phyloP scores from a whole-genome alignment of 2,888 invertebrate genomes.

The Lepidocyrtinus sp. region DNA sequence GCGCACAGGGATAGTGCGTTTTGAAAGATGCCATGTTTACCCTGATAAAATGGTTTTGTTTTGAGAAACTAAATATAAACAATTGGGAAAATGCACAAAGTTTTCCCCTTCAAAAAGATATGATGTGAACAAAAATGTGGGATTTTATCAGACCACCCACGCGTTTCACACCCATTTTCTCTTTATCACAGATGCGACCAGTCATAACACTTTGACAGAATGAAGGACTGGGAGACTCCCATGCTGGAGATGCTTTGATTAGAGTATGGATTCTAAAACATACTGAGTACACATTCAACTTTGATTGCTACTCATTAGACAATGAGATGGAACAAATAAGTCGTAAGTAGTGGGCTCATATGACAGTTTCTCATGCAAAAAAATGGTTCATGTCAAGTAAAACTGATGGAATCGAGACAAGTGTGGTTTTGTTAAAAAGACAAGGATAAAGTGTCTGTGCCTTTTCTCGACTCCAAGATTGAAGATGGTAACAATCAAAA shows the following conservation, averaged over 20 bases:
- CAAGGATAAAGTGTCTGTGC: neutral
- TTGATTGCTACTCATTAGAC: slow-evolving; percentile 9
- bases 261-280: too few species aligned
- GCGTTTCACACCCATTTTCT: slow-evolving; percentile 15
- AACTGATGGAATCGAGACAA: too few species aligned
- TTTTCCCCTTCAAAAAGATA: neutral
- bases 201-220: slow-evolving; percentile 16
- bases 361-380: neutral
- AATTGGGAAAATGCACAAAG: neutral
- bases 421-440: too few species aligned
- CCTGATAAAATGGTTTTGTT: neutral
- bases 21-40: slow-evolving; percentile 4
- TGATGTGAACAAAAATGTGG: slow-evolving; percentile 8
- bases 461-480: too few species aligned
- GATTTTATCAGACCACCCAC: slow-evolving; percentile 3
- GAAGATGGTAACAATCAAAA: too few species aligned
- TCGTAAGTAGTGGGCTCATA: slow-evolving; percentile 10
- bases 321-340: slow-evolving; percentile 7
- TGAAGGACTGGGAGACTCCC: neutral
- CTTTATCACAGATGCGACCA: slow-evolving; percentile 10
- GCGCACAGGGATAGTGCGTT: too few species aligned
- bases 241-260: too few species aligned
- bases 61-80: slow-evolving; percentile 10
- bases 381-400: too few species aligned
- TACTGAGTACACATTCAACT: too few species aligned